Base-by-base conservation (phyloP, 2,888 invertebrate genomes). In the Lissocephala sabroskyi region DNA sequence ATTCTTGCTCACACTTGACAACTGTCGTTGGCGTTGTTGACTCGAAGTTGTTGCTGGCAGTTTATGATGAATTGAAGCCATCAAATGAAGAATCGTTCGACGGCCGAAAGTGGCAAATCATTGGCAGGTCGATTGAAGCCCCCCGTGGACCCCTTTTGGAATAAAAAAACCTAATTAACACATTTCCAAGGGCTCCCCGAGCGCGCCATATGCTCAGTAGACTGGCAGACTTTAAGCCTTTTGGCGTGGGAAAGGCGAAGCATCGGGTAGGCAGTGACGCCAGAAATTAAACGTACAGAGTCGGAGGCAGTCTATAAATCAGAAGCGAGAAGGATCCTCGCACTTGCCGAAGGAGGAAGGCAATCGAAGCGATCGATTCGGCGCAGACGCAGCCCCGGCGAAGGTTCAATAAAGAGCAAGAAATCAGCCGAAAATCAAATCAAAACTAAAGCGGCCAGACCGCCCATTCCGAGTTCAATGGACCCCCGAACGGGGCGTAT, bases 401-500 rank as follows among this genome's bases (percentile, higher is more conserved):
- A 62, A 62, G 56, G 26, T 40, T 14, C 13, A 35, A 35, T 30
- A 33, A 33, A 18, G 17, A 39, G 14, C 26, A 26, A 28, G 35
- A 28, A 17, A 28, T 28, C n/a, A n/a, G n/a, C n/a, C n/a, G 10
- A 56, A 49, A 55, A 56, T 45, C 62, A 59, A 54, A 70, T 65
- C 67, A 74, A 73, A 78, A 75, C 73, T 63, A 77, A 75, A 64
- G 63, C 65, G 73, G 50, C 30, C 54, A 56, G 44, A 49, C 51
- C 59, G 9, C 19, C 14, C 16, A 17, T 28, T 17, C 39, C 35
- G 51, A 65, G 79, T 79, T 79, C 80, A 80, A 65, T 79, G 79
- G 59, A 74, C 79, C 79, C 71, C 65, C 63, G 60, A 68, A 70
- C 54, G 73, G 71, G 71, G 71, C 71, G 71, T 76, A 76, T 73